These are phyloP conservation scores for Xylota sylvarum DNA, from an alignment of 2,888 invertebrate species.

Conservation along the genomic window DNA sequence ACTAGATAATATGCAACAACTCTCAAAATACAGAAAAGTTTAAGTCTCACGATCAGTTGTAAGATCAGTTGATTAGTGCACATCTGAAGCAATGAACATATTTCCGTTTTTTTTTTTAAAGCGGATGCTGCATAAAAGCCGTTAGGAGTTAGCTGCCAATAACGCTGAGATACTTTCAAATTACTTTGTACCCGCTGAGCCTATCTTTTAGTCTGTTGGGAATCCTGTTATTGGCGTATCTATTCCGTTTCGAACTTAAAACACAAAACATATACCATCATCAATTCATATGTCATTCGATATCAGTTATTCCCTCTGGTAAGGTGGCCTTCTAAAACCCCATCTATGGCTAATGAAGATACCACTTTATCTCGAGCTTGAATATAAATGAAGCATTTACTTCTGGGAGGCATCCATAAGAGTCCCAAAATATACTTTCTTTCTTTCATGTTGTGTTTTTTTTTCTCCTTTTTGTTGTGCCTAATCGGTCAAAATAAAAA, in stretches of 20 bases:
- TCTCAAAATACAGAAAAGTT: no score
- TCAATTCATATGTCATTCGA: conserved; percentile 34
- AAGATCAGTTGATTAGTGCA: no score
- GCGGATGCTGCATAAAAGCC: no score
- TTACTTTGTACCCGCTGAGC: not conserved
- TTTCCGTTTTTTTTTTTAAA: no score
- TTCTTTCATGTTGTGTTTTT: not conserved
- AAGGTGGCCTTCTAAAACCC: conserved; percentile 4
- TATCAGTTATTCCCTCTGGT: conserved; percentile 21
- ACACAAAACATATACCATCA: not conserved
- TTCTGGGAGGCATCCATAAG: conserved; percentile 31
- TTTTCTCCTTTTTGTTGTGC: not conserved
- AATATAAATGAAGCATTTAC: conserved; percentile 53
- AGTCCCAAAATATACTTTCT: not conserved
- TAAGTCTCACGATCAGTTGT: no score
- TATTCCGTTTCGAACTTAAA: not conserved
- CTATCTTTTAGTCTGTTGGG: not conserved
- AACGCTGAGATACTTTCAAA: not conserved
- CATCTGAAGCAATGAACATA: no score
- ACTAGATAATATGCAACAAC: no score
- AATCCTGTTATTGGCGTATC: conserved; percentile 11
- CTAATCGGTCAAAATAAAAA: conserved; percentile 13
- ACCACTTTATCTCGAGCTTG: conserved; percentile 38
- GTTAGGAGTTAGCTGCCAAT: no score
- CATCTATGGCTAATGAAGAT: conserved; percentile 41